Percentiles rank a stretch among this genome's conserved stretches.
Conservation (phyloP, 1,140 invertebrate species). For the Agrypnia vestita region DNA sequence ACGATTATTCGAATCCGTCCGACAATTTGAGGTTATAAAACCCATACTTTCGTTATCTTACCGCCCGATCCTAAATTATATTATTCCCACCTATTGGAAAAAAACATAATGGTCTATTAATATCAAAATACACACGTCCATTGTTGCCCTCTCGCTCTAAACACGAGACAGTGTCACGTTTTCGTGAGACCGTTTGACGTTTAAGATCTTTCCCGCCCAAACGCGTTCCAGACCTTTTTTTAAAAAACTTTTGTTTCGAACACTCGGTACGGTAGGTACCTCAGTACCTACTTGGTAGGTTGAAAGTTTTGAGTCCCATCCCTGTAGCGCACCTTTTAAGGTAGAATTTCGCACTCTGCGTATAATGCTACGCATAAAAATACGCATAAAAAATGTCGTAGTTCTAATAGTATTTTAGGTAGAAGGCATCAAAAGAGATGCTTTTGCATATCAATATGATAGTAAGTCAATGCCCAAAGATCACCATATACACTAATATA, state of each 20-base stretch:
- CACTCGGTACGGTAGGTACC: not conserved
- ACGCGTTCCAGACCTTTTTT: conserved; percentile 6
- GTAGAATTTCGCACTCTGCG: no score
- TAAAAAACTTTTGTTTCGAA: conserved; percentile 3
- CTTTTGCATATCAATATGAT: no score
- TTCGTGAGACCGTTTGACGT: conserved; percentile 26
- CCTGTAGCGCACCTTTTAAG: no score
- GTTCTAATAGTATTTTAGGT: no score
- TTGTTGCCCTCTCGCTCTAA: conserved; percentile 2
- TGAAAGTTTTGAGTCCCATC: no score
- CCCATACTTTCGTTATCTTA: not conserved
- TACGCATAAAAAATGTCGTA: no score
- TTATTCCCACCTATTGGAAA: conserved; percentile 22
- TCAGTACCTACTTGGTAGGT: not conserved
- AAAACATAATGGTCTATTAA: conserved; percentile 25
- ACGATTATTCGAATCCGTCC: not conserved
- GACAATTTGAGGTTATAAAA: conserved; percentile 4
- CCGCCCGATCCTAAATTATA: not conserved
- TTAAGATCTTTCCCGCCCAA: conserved; percentile 18
- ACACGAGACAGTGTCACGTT: conserved; percentile 15
- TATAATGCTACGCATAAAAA: no score
- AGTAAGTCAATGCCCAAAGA: no score
- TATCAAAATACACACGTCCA: not conserved
- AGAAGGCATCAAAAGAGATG: no score
- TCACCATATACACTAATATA: no score